phyloP scores from a whole-genome alignment of 2,797 vertebrate species.

The Erpetoichthys calabaricus region DNA sequence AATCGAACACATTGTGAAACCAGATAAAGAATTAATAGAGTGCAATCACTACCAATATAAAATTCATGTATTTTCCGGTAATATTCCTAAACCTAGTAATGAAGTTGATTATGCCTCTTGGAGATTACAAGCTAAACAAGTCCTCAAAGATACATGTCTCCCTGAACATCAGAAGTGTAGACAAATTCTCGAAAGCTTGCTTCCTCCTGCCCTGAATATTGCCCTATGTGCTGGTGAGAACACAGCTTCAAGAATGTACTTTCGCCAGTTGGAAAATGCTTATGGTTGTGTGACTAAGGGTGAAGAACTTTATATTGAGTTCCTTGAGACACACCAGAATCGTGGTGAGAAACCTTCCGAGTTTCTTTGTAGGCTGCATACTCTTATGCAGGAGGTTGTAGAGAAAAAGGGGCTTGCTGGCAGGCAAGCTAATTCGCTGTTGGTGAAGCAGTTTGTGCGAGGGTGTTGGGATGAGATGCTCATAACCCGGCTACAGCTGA shows the following conservation, averaged over 20 bases:
- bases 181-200: conserved; percentile 11
- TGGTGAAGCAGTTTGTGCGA: conserved; percentile 9
- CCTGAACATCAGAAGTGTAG: conserved; percentile 8
- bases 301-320: conserved; percentile 17
- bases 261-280: conserved; percentile 12
- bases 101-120: conserved; percentile 8
- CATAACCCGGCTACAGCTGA: background rate
- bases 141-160: conserved; percentile 2
- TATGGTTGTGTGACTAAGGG: conserved; percentile 15
- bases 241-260: conserved; percentile 6
- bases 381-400: conserved; percentile 7
- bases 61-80: conserved; percentile 12
- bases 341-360: conserved; percentile 11
- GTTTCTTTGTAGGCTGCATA: conserved; percentile 9
- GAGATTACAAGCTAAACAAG: conserved; percentile 9
- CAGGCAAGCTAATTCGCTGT: conserved; percentile 6
- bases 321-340: conserved; percentile 14
- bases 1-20: conserved; percentile 13
- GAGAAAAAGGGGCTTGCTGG: conserved; percentile 2
- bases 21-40: background rate
- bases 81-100: conserved; percentile 2
- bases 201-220: conserved; percentile 11
- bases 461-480: conserved; percentile 9
- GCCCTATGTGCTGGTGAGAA: conserved; percentile 6
- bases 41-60: background rate